Percentiles rank a stretch among this genome's conserved stretches.
Evolutionary conservation across 1,140 invertebrate species (phyloP).

Genomic region (Bombus polaris): DNA sequence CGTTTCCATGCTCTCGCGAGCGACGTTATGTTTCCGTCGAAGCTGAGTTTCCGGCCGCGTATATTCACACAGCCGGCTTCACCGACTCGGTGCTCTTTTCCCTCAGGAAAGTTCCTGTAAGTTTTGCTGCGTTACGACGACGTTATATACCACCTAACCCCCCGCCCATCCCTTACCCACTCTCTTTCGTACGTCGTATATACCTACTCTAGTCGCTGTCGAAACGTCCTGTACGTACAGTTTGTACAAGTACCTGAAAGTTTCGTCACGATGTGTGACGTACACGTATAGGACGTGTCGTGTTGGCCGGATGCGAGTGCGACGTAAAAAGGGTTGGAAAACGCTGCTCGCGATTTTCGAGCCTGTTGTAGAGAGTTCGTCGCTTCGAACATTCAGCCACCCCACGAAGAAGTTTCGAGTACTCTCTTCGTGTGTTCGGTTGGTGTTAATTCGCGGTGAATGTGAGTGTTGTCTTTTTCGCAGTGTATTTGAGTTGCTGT

Average conservation of each 20-base stretch:
- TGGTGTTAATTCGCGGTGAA: not conserved
- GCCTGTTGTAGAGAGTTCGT: constrained; percentile 14
- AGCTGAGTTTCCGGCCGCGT: constrained; percentile 64
- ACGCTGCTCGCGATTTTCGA: constrained; percentile 17
- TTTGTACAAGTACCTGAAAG: constrained; percentile 76
- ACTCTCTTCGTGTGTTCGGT: not conserved
- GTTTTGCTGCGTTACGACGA: constrained; percentile 63
- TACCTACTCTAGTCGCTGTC: constrained; percentile 50
- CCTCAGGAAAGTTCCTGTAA: constrained; percentile 60
- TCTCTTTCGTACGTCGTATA: not conserved
- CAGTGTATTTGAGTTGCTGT: not conserved
- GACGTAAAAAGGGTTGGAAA: constrained; percentile 13
- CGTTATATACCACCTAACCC: constrained; percentile 22
- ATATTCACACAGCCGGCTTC: constrained; percentile 50
- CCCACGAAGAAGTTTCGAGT: constrained; percentile 8
- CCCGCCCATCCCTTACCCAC: too few species aligned
- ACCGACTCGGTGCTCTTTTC: constrained; percentile 41
- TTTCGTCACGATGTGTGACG: constrained; percentile 65
- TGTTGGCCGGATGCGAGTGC: not conserved
- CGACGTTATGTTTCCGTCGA: constrained; percentile 69
- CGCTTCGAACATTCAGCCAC: not conserved
- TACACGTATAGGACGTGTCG: constrained; percentile 20
- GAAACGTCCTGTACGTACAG: constrained; percentile 70
- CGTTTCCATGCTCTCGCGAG: constrained; percentile 62
- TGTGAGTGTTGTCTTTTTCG: not conserved